Evolutionary conservation across 2,888 invertebrate species (phyloP), one percentile per base, ranked within the genome.

Genomic region (Antitype chi): DNA sequence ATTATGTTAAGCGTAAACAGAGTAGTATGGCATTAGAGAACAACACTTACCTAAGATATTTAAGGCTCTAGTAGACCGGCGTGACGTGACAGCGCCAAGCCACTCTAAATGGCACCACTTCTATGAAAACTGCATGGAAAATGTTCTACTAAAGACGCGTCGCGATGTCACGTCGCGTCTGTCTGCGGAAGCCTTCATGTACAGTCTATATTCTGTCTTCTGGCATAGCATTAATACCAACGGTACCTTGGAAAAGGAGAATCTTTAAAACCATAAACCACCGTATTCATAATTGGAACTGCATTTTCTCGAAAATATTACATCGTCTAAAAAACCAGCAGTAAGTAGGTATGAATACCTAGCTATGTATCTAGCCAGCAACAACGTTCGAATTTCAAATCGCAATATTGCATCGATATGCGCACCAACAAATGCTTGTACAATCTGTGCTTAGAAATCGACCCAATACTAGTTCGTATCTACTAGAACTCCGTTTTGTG

Each of bases 401-500:
- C 68, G 23, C 38, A 71, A 69, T 53, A 62, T 72, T 63, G 70
- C 52, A 32, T 57, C 62, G 23, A 68, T 57, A 64, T 80, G 63
- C 53, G 47, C 47, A 23, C n/a, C n/a, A 64, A 52, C 28, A 69
- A 69, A 60, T 32, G 70, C 43, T 64, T 47, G 47, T 60, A 64
- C 71, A 75, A 64, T 74, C 70, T 32, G 25, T 55, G 47, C 20
- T 43, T 82, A 55, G 47, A 15, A 59, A 74, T 66, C 11, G 38
- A 59, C 23, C n/a, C 59, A 32, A 68, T 74, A 70, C 70, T 25
- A 49, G 52, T 68, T 62, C 25, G 52, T 55, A 68, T 67, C 70
- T 70, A 43, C 43, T 38, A 60, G 17, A 59, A 70, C 62, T 49
- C 25, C 43, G 67, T 73, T 85, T 76, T 70, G 63, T 47, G 66